Base-by-base conservation (phyloP, 2,113 vertebrate genomes). In the Helogale parvula region DNA sequence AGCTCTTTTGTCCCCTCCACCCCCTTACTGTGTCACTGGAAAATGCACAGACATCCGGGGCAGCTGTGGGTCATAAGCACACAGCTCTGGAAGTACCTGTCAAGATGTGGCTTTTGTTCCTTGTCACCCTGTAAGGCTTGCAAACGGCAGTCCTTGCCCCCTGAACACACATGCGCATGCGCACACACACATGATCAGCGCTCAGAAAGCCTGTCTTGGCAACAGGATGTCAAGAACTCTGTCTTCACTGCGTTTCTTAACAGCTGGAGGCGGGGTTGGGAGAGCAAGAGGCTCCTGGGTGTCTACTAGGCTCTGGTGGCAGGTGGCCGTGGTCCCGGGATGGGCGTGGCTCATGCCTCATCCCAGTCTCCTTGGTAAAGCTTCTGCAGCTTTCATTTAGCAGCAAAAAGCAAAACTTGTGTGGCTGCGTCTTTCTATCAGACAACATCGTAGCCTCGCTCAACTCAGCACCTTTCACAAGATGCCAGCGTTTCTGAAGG, bases 101-200 rank as follows among this genome's bases (percentile, higher is more conserved):
- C 71, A 95, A 95, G 80, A 82, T 25, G 33, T 0, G 41, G 33
- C 93, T 98, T 95, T 95, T 93, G 41, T 69, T 87, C 66, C 29
- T 25, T 16, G 38, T 66, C 66, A 60, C 35, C 52, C 17, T 2
- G 16, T 12, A 13, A 25, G 35, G 27, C 16, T 14, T 41, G 87
- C 19, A 80, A 65, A 72, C 54, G 4, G 41, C 2, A 50, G 80
- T 12, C 14, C 29, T 16, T 3, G 2, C n/a, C 17, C 31, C 38
- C 16, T 13, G 10, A 16, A n/a, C 11, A 31, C 68, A 72, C 19
- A 15, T 17, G 29, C 41, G 50, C 5, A 3, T 21, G 2, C 29
- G 12, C 77, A 16, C 25, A 12, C 2, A 16, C 45, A 21, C 7
- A 4, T 23, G 41, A 68, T 57, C 21, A 6, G 65, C 50, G 66